Conservation (phyloP, 2,797 vertebrate species). For the Passerculus sandwichensis region DNA sequence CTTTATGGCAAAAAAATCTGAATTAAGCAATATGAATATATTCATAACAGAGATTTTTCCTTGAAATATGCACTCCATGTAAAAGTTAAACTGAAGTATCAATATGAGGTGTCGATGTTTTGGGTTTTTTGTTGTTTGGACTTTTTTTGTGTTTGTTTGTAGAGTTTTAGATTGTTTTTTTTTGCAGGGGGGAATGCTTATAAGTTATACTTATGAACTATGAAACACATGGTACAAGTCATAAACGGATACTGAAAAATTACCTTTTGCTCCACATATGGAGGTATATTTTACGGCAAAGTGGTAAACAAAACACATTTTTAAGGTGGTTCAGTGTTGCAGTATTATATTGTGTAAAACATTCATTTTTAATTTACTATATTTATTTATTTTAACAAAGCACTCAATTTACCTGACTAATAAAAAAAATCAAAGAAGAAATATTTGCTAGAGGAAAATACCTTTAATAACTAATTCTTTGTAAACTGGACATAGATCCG, state of each 20-base stretch:
- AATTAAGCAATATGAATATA: constrained; percentile 14
- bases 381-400: not conserved
- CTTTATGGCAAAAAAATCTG: not conserved
- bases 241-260: not conserved
- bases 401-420: not conserved
- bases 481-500: not conserved
- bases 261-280: not conserved
- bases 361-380: not conserved
- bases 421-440: not conserved
- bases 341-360: not conserved
- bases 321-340: not conserved
- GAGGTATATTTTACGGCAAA: not conserved
- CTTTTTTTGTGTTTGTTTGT: not conserved
- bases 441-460: not conserved
- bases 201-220: not conserved
- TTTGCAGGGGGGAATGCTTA: not conserved
- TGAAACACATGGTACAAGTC: not conserved
- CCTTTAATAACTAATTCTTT: not conserved
- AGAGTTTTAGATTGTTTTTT: accelerated
- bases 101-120: not conserved
- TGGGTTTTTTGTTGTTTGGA: not conserved
- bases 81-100: constrained; percentile 8
- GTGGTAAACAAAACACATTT: not conserved
- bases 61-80: not conserved
- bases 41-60: not conserved